Conservation (phyloP, 2,888 invertebrate species). For the Hypomecis punctinalis region DNA sequence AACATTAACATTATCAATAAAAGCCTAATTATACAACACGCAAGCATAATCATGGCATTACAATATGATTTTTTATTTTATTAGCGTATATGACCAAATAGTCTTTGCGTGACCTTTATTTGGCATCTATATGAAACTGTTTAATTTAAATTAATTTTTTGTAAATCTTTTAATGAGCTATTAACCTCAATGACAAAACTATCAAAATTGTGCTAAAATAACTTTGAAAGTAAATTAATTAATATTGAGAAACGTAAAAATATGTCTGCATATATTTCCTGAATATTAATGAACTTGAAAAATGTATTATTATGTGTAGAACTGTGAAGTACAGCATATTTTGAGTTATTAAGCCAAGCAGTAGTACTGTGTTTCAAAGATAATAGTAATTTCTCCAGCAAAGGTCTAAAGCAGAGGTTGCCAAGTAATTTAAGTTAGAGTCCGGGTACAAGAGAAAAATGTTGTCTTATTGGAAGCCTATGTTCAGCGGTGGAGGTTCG, state of each 20-base stretch:
- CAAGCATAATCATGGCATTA: neutral
- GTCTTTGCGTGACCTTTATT: neutral
- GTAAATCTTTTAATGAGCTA: conserved; percentile 15
- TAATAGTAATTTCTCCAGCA: too few relatives aligned
- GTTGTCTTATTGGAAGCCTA: too few relatives aligned
- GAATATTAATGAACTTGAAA: too few relatives aligned
- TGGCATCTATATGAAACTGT: neutral
- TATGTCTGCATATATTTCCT: neutral
- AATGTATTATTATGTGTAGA: too few relatives aligned
- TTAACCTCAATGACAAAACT: conserved; percentile 21
- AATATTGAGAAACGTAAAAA: neutral
- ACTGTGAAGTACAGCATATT: neutral
- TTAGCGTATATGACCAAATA: neutral
- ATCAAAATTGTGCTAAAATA: conserved; percentile 9
- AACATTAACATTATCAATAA: too few relatives aligned
- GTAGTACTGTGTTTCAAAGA: too few relatives aligned
- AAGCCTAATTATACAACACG: too few relatives aligned
- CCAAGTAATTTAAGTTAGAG: too few relatives aligned
- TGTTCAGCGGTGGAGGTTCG: too few relatives aligned
- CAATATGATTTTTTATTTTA: neutral
- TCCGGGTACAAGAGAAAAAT: too few relatives aligned
- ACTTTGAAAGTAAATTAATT: conserved; percentile 1
- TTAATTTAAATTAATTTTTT: conserved; percentile 16
- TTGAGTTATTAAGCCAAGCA: too few relatives aligned
- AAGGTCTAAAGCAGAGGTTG: too few relatives aligned